phyloP scores from a whole-genome alignment of 2,797 vertebrate genomes.

The Hippopotamyrus pictus region DNA sequence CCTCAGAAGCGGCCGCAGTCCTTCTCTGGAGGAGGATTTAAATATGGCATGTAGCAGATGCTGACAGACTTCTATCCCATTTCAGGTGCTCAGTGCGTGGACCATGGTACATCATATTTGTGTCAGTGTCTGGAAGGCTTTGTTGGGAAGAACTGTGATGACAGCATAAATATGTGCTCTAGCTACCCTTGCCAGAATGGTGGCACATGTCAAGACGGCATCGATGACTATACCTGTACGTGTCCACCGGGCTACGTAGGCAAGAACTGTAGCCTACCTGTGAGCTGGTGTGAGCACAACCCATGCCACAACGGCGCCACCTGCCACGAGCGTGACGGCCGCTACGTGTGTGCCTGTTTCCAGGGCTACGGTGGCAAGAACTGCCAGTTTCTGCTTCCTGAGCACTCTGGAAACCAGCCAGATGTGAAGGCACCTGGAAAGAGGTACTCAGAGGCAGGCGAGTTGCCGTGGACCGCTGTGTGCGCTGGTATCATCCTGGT shows the following conservation, averaged over 20 bases:
- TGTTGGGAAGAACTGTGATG: conserved; percentile 79
- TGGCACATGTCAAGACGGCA: conserved; percentile 83
- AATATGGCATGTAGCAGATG: not conserved
- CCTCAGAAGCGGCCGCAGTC: not conserved
- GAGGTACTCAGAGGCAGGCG: conserved; percentile 54
- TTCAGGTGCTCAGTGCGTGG: conserved; percentile 83
- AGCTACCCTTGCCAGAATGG: conserved; percentile 82
- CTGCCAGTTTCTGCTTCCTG: conserved; percentile 89
- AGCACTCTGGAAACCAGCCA: conserved; percentile 56
- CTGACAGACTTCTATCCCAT: conserved; percentile 22
- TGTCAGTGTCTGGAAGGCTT: conserved; percentile 88
- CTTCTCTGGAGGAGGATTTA: not conserved
- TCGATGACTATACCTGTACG: conserved; percentile 78
- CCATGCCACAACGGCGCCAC: conserved; percentile 96
- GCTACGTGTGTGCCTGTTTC: conserved; percentile 86
- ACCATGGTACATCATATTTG: conserved; percentile 83
- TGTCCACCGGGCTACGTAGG: conserved; percentile 89
- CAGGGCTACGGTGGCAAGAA: conserved; percentile 86
- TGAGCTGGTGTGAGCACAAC: conserved; percentile 82
- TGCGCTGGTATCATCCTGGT: conserved; percentile 87
- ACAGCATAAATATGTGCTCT: conserved; percentile 72
- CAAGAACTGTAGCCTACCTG: conserved; percentile 82
- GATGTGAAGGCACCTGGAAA: conserved; percentile 55
- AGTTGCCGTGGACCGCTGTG: conserved; percentile 90
- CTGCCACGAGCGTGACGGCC: conserved; percentile 82